A percentile compares a stretch with the other conserved stretches of the same genome.
Conservation (phyloP, 2,113 vertebrate species). For the Rhinogobius similis region DNA sequence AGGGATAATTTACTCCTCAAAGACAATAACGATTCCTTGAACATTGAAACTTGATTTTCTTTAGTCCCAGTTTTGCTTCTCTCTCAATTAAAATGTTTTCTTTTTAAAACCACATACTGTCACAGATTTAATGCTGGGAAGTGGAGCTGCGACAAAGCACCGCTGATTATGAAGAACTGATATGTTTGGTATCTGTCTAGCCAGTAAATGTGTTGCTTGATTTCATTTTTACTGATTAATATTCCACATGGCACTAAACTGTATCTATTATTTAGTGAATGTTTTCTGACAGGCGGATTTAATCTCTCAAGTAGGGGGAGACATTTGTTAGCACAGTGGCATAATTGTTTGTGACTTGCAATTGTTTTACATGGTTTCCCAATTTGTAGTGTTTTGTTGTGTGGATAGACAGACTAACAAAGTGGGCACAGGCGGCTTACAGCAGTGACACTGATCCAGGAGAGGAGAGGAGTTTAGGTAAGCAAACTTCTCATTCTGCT, state of each 20-base stretch:
- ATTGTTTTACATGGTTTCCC: not conserved
- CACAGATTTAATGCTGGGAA: not conserved
- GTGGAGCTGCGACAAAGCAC: not conserved
- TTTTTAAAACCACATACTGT: not conserved
- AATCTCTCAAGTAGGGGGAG: not conserved
- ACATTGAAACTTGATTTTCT: not conserved
- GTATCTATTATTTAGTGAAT: not conserved
- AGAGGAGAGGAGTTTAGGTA: constrained; percentile 22
- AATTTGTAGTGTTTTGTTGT: not conserved
- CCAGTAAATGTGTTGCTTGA: not conserved
- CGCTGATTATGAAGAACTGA: not conserved
- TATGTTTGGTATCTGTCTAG: not conserved
- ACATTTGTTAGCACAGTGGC: not conserved
- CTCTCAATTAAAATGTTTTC: not conserved
- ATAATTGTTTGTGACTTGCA: not conserved
- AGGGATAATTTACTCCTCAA: too few species aligned
- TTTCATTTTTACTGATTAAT: not conserved
- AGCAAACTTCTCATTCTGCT: constrained; percentile 30
- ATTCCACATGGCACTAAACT: not conserved
- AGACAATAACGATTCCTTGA: too few species aligned
- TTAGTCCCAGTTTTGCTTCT: not conserved
- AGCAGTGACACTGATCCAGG: constrained; percentile 8
- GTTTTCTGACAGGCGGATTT: not conserved
- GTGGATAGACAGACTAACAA: constrained; percentile 1
- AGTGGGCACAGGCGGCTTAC: constrained; percentile 14